Percentiles rank a stretch among this genome's conserved stretches.
These are phyloP conservation scores for Chrysaora quinquecirrha DNA, from an alignment of 30 jellyfish, hydroid and myxozoan species.

Conservation along the genomic window DNA sequence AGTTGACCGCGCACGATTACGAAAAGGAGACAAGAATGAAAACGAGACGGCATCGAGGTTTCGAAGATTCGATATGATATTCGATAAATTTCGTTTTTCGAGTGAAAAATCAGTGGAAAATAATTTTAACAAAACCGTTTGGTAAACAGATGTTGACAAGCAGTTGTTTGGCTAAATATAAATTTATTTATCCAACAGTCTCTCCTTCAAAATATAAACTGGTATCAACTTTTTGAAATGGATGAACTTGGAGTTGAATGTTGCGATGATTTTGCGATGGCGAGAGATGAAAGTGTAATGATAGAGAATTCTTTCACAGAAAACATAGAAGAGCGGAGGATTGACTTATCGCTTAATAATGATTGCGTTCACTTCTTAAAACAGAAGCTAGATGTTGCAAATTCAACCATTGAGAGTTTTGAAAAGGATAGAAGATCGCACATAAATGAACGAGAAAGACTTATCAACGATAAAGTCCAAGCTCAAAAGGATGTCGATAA, in stretches of 20 bases:
- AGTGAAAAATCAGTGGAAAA: no score
- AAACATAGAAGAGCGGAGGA: neutral
- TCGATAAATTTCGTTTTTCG: no score
- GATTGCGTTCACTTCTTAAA: slow-evolving; percentile 26
- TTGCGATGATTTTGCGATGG: neutral
- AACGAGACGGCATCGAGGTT: no score
- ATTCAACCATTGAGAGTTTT: slow-evolving; percentile 20
- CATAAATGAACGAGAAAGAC: slow-evolving; percentile 17
- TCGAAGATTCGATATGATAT: no score
- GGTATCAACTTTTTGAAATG: neutral
- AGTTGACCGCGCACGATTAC: no score
- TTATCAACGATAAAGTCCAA: neutral
- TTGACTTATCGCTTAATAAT: neutral
- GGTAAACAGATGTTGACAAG: no score
- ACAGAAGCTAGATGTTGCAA: slow-evolving; percentile 26
- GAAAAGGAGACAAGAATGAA: no score
- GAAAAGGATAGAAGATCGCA: slow-evolving; percentile 14
- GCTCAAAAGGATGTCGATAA: neutral
- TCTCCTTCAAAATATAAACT: no score
- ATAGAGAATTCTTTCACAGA: neutral
- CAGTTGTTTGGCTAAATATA: no score
- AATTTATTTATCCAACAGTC: no score
- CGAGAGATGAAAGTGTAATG: neutral
- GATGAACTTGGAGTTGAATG: neutral
- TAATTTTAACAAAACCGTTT: no score